These are phyloP conservation scores for Bombus confusus DNA, from an alignment of 1,140 invertebrate genomes.

Conservation along the genomic window DNA sequence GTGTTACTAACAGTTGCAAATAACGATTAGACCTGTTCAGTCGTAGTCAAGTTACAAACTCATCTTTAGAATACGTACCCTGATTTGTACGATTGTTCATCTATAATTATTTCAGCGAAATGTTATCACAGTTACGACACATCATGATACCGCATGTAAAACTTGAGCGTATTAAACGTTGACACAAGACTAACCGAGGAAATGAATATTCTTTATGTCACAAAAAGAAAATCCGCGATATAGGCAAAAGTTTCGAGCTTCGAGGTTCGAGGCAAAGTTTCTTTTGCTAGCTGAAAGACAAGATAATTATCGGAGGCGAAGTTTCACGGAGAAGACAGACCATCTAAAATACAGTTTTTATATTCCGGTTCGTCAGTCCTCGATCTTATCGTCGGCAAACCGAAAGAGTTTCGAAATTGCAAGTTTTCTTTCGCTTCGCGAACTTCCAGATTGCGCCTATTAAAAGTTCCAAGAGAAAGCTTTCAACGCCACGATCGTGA, in stretches of 20 bases:
- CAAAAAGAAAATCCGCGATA: not conserved
- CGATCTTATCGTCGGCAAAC: not conserved
- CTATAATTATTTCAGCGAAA: accelerated
- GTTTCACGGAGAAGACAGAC: not conserved
- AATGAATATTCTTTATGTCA: not conserved
- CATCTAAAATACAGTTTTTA: not conserved
- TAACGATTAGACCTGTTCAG: not conserved
- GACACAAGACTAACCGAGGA: not conserved
- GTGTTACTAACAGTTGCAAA: conserved; percentile 50
- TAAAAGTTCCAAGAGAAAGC: conserved; percentile 23
- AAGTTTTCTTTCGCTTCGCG: not conserved
- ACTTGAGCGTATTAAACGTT: not conserved
- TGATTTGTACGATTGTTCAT: not conserved
- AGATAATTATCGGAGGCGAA: not conserved
- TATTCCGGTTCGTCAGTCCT: not conserved
- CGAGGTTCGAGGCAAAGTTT: not conserved
- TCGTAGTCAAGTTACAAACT: not conserved
- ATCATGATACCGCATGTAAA: not conserved
- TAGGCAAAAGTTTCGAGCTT: not conserved
- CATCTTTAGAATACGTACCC: not conserved
- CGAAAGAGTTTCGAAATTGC: conserved; percentile 14
- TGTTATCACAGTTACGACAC: too few species aligned
- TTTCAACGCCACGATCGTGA: not conserved
- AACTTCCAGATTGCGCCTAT: conserved; percentile 21
- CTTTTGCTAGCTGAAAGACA: too few species aligned